Evolutionary conservation across 2,113 vertebrate genomes (phyloP), one percentile per base, ranked within the genome.

Genomic region (Noctilio leporinus): DNA sequence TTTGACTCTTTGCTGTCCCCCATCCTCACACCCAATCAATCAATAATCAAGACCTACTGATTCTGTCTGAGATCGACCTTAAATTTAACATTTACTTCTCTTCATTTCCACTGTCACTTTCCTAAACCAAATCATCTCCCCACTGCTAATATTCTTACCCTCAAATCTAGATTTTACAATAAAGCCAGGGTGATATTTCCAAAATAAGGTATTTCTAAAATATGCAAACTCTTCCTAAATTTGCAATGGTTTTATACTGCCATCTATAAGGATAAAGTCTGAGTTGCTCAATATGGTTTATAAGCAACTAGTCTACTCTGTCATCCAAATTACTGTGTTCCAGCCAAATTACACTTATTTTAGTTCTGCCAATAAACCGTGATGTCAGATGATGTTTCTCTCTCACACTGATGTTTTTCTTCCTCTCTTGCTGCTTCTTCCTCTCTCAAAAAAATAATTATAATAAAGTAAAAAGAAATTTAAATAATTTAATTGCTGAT

Each of bases 181-280:
- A 95, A 2, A 73, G 15, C 43, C 49, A 82, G 30, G 10, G 7
- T 26, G 33, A 72, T 45, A 33, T 77, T 91, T 72, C 47, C 76
- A 86, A 89, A 89, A 72, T 49, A 24, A n/a, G n/a, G n/a, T n/a
- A n/a, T n/a, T 91, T 72, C 47, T 81, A 86, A 89, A 89, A 72
- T 49, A 24, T 10, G 24, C 69, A 65, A 17, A 26, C 26, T 75
- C 73, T 93, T 89, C 15, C 64, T 75, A 91, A 72, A 82, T 16
- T 49, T 70, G n/a, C 7, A 38, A 28, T 86, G 19, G 24, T 72
- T 77, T 76, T 38, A 78, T 33, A 49, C 38, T n/a, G 40, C 43
- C 85, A n/a, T 53, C 35, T n/a, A n/a, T n/a, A n/a, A 70, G 73
- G 49, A 91, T 67, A 49, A 95, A 82, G 19, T 28, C 22, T 33